Conservation (phyloP, 2,797 vertebrate genomes). For the Neosilurus mollespiculum region DNA sequence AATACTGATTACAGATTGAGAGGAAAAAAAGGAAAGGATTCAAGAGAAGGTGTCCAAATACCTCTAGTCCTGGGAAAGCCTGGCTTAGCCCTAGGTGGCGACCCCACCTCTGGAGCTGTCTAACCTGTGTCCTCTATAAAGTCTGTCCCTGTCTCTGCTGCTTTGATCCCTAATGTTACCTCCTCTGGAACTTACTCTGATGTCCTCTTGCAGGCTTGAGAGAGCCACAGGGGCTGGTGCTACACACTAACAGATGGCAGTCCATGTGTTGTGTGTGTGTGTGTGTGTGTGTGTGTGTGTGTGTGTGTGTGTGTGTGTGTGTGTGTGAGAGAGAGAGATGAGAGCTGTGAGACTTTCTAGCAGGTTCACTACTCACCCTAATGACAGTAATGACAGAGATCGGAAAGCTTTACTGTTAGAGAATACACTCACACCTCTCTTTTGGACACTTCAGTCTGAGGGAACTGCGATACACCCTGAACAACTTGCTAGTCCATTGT, state of each 20-base stretch:
- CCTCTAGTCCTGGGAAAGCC: slow-evolving; percentile 11
- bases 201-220: slow-evolving; percentile 69
- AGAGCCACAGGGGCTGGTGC: slow-evolving; percentile 58
- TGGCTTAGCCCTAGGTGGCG: slow-evolving; percentile 29
- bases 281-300: slow-evolving; percentile 10
- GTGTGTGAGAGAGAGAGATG: no score
- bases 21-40: neutral
- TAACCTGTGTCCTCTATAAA: slow-evolving; percentile 69
- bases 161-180: slow-evolving; percentile 56
- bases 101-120: slow-evolving; percentile 63
- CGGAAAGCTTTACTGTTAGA: slow-evolving; percentile 58
- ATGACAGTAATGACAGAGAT: slow-evolving; percentile 62
- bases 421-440: slow-evolving; percentile 35
- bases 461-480: slow-evolving; percentile 12
- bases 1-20: neutral
- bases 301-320: no score
- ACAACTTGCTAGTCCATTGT: no score
- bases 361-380: slow-evolving; percentile 48
- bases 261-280: slow-evolving; percentile 42
- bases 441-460: slow-evolving; percentile 39
- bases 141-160: slow-evolving; percentile 60
- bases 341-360: slow-evolving; percentile 46
- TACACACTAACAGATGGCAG: slow-evolving; percentile 63
- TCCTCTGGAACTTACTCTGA: slow-evolving; percentile 64
- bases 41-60: neutral